Conservation (phyloP, 2,113 vertebrate genomes). For the Microtus montanus region DNA sequence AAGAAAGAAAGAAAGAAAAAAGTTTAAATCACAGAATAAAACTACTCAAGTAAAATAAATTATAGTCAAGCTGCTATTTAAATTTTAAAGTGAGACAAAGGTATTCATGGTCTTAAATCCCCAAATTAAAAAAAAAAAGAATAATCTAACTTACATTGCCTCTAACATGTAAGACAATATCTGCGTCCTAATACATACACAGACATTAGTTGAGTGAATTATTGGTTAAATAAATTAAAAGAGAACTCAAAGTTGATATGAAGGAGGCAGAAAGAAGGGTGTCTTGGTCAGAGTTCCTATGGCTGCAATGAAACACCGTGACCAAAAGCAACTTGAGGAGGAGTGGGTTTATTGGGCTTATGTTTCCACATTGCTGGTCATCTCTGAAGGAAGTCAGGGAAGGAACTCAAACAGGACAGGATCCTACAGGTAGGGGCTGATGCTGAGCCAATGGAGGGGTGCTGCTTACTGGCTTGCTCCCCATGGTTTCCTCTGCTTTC, state of each 20-base stretch:
- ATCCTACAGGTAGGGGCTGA: not conserved
- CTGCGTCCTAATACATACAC: not conserved
- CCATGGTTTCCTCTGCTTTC: not conserved
- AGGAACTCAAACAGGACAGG: not conserved
- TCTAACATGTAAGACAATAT: not conserved
- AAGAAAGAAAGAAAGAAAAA: not conserved
- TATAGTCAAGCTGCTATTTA: not conserved
- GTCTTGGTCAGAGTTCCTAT: not conserved
- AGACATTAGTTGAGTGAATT: constrained; percentile 22
- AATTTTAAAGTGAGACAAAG: not conserved
- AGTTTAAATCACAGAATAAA: constrained; percentile 1
- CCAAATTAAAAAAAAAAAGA: constrained; percentile 47
- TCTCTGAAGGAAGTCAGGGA: no score
- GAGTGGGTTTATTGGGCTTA: not conserved
- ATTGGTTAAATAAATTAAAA: not conserved
- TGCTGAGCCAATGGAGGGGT: not conserved
- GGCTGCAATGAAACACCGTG: no score
- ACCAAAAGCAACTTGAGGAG: not conserved
- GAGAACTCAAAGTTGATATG: not conserved
- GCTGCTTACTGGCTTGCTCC: not conserved
- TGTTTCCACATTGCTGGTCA: not conserved
- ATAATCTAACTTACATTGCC: not conserved
- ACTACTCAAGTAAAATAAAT: not conserved
- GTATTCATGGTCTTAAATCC: not conserved
- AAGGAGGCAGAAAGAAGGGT: not conserved